These are phyloP conservation scores for Trachelus tabidus DNA, from an alignment of 2,888 invertebrate genomes.

Conservation along the genomic window DNA sequence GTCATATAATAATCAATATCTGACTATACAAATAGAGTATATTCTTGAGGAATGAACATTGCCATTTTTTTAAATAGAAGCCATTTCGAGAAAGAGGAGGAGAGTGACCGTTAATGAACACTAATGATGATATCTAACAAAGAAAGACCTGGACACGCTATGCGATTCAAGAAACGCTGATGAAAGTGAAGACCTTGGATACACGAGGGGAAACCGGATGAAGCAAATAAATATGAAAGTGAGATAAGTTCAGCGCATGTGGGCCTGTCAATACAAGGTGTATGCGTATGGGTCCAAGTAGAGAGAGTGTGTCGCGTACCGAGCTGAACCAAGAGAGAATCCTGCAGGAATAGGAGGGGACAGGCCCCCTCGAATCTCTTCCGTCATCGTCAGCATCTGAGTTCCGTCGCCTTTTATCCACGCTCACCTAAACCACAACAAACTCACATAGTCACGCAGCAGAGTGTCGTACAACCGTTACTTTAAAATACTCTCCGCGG, in stretches of 20 bases:
- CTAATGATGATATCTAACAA: too few species aligned
- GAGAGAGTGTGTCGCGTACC: constrained; percentile 64
- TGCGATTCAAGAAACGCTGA: constrained; percentile 6
- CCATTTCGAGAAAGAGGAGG: too few species aligned
- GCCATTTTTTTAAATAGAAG: too few species aligned
- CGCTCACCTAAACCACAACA: constrained; percentile 65
- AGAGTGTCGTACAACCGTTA: constrained; percentile 7
- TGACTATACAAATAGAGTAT: too few species aligned
- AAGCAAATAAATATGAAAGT: constrained; percentile 31
- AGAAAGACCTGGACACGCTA: too few species aligned
- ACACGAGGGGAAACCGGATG: constrained; percentile 9
- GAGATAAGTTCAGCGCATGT: constrained; percentile 27
- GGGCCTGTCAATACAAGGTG: constrained; percentile 40
- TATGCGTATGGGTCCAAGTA: constrained; percentile 65
- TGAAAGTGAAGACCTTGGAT: constrained; percentile 27
- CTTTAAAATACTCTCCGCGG: not conserved
- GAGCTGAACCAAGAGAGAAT: constrained; percentile 65
- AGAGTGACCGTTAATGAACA: too few species aligned
- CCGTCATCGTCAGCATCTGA: constrained; percentile 61
- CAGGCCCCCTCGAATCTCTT: constrained; percentile 56
- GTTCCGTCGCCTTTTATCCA: constrained; percentile 63
- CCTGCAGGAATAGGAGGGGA: constrained; percentile 63
- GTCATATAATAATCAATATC: too few species aligned
- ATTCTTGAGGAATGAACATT: too few species aligned
- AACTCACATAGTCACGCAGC: constrained; percentile 54